These are phyloP conservation scores for Lagenorhynchus albirostris DNA, from an alignment of 2,113 vertebrate genomes.

Conservation along the genomic window DNA sequence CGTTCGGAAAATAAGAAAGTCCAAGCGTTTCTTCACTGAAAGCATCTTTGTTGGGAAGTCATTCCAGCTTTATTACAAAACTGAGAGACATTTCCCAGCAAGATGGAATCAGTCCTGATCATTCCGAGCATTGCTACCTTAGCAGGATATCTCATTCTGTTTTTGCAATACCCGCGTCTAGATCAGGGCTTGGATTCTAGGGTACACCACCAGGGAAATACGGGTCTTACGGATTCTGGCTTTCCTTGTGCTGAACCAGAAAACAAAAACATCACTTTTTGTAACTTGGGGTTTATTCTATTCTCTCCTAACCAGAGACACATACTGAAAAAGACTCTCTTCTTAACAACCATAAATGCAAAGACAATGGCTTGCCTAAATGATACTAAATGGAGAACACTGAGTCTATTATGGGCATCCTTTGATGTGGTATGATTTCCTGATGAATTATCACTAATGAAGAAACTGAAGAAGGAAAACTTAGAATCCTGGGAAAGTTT, in stretches of 20 bases:
- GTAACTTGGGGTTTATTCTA: constrained; percentile 20
- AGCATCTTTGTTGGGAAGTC: constrained; percentile 35
- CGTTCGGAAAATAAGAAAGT: constrained; percentile 68
- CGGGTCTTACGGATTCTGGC: background rate
- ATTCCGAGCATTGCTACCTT: constrained; percentile 73
- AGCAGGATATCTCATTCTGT: constrained; percentile 52
- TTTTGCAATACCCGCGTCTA: constrained; percentile 56
- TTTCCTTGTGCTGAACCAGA: background rate
- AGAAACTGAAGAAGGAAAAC: constrained; percentile 47
- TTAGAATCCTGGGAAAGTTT: constrained; percentile 63
- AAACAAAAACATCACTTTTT: constrained; percentile 70
- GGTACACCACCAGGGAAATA: constrained; percentile 3
- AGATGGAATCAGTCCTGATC: constrained; percentile 67
- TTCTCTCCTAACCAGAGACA: constrained; percentile 50
- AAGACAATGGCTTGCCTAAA: constrained; percentile 48
- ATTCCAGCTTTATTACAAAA: constrained; percentile 74
- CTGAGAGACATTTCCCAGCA: constrained; percentile 80
- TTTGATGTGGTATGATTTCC: constrained; percentile 28
- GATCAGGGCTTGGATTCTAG: constrained; percentile 24
- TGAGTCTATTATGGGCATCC: constrained; percentile 5
- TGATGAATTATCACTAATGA: constrained; percentile 37
- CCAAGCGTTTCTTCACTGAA: constrained; percentile 42
- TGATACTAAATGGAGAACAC: constrained; percentile 54
- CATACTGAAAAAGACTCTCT: background rate
- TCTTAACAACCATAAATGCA: background rate